Evolutionary conservation across 2,888 invertebrate genomes (phyloP).

Genomic region (Protonemura montana): DNA sequence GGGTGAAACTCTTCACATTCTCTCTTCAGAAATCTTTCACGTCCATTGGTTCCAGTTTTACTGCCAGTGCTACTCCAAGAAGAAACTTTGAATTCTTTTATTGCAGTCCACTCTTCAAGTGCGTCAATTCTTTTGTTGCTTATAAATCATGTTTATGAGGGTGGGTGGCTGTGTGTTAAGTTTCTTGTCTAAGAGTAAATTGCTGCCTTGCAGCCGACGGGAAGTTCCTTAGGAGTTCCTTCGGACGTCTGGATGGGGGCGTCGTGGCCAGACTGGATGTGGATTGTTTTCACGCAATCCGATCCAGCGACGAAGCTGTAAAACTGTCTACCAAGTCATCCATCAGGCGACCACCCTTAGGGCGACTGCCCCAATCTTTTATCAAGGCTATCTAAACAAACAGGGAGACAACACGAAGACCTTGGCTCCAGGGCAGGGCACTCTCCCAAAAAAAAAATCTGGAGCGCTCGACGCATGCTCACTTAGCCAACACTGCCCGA

Average conservation of each 20-base stretch:
- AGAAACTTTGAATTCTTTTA: neutral
- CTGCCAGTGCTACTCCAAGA: neutral
- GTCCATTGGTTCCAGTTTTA: neutral
- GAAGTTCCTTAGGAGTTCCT: neutral
- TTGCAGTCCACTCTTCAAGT: neutral
- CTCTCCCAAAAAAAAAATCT: neutral
- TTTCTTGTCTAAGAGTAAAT: neutral
- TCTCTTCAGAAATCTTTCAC: neutral
- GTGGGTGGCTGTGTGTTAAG: neutral
- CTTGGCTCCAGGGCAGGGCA: neutral
- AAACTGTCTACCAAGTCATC: conserved; percentile 31
- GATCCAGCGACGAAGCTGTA: conserved; percentile 30
- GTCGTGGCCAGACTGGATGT: neutral
- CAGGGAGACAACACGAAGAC: neutral
- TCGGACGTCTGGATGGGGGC: neutral
- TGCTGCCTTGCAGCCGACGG: neutral
- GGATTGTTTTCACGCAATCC: conserved; percentile 31
- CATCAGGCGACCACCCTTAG: conserved; percentile 22
- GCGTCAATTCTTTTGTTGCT: conserved; percentile 16
- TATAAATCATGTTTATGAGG: conserved; percentile 4
- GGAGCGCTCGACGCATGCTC: neutral
- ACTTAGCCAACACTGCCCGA: neutral
- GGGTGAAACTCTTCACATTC: neutral
- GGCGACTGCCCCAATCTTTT: neutral
- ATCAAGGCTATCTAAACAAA: conserved; percentile 15